Conservation (phyloP, 2,888 invertebrate genomes). For the Argynnis bischoffii region DNA sequence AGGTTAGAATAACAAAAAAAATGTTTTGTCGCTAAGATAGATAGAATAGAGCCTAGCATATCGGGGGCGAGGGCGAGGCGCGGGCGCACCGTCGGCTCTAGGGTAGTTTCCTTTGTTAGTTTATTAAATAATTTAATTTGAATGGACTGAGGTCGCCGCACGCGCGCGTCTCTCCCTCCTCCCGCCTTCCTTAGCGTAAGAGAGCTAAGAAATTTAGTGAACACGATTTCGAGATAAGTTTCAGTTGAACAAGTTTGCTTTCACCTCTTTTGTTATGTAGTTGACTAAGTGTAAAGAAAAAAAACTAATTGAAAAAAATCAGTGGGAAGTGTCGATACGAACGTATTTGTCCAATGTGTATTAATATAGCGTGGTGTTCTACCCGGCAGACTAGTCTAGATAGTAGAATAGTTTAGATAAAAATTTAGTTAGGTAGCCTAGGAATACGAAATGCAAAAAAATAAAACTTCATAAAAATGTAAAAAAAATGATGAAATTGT, state of each 20-base stretch:
- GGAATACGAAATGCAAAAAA: conserved; percentile 83
- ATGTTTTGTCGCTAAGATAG: conserved; percentile 80
- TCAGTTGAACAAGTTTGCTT: conserved; percentile 80
- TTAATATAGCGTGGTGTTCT: conserved; percentile 81
- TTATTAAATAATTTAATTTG: conserved; percentile 82
- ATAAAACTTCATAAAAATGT: conserved; percentile 81
- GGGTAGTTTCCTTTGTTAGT: conserved; percentile 80
- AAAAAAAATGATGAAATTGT: conserved; percentile 84
- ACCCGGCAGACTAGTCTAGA: conserved; percentile 83
- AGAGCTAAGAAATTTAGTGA: conserved; percentile 68
- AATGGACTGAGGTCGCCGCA: conserved; percentile 74
- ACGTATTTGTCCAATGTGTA: conserved; percentile 82
- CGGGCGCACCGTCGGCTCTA: conserved; percentile 64
- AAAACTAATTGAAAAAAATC: conserved; percentile 75
- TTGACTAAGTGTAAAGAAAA: conserved; percentile 79
- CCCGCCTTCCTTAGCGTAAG: conserved; percentile 47
- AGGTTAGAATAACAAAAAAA: conserved; percentile 77
- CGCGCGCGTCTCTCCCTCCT: conserved; percentile 53
- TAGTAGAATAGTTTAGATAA: conserved; percentile 82
- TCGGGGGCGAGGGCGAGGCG: conserved; percentile 54
- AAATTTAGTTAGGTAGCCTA: conserved; percentile 81
- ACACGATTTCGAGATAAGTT: conserved; percentile 76
- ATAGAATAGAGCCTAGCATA: conserved; percentile 76
- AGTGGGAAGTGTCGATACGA: conserved; percentile 74
- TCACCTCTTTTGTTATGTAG: conserved; percentile 82